Evolutionary conservation across 2,888 invertebrate species (phyloP).

Genomic region (Napeogenes sylphis): DNA sequence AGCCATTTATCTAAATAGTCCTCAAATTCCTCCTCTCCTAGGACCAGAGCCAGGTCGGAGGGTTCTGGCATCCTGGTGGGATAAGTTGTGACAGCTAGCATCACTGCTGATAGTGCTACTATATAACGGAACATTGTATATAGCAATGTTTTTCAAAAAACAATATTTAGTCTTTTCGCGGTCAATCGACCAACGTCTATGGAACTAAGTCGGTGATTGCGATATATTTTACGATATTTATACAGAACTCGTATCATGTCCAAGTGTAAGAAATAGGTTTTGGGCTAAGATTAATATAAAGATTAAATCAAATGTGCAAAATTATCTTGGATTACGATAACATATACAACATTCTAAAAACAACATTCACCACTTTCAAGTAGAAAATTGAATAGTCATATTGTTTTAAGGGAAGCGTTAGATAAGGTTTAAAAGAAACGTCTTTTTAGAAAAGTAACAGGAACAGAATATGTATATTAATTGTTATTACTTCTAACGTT

Average conservation of each 20-base stretch:
- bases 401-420: too few species aligned
- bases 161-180: not conserved
- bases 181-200: slow-evolving; percentile 1
- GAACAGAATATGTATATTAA: too few species aligned
- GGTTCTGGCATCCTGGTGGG: slow-evolving; percentile 50
- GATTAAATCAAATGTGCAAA: not conserved
- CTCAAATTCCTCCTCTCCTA: slow-evolving; percentile 68
- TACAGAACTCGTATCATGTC: slow-evolving; percentile 16
- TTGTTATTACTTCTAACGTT: too few species aligned
- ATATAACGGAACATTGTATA: slow-evolving; percentile 27
- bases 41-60: slow-evolving; percentile 51
- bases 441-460: too few species aligned
- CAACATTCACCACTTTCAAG: too few species aligned
- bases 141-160: not conserved
- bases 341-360: too few species aligned
- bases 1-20: slow-evolving; percentile 68
- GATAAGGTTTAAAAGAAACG: too few species aligned
- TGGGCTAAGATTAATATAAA: slow-evolving; percentile 6
- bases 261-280: not conserved
- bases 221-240: slow-evolving; percentile 17
- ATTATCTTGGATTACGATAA: slow-evolving; percentile 14
- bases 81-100: slow-evolving; percentile 39
- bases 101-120: slow-evolving; percentile 35
- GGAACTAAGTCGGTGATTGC: slow-evolving; percentile 9
- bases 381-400: too few species aligned